Evolutionary conservation across 2,113 vertebrate species (phyloP).

Genomic region (Sorex fumeus): DNA sequence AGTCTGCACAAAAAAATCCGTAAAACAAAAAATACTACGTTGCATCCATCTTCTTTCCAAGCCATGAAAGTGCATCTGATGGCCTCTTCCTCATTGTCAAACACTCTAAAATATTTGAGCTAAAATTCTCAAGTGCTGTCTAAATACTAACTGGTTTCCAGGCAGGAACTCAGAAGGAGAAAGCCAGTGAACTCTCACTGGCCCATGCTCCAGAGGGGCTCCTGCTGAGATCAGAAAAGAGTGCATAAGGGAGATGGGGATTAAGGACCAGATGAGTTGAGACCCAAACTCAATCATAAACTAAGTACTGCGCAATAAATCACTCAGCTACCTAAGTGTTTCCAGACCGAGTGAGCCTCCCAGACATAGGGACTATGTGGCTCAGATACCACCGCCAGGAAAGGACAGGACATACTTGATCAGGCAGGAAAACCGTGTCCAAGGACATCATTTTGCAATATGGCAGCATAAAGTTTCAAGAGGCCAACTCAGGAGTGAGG

Average conservation of each 20-base stretch:
- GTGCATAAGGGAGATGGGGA: neutral
- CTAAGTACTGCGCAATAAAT: neutral
- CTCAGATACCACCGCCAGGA: neutral
- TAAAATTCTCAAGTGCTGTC: neutral
- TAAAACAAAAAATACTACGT: neutral
- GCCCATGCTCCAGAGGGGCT: neutral
- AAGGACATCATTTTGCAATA: neutral
- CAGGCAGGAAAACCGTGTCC: neutral
- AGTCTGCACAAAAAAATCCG: neutral
- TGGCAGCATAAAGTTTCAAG: neutral
- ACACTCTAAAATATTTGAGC: constrained; percentile 1
- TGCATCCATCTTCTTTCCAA: neutral
- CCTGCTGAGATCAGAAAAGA: too few relatives aligned
- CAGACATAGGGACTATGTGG: neutral
- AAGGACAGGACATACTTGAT: neutral
- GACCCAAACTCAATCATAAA: constrained; percentile 27
- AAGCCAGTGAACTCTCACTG: constrained; percentile 2
- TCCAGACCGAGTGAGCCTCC: neutral
- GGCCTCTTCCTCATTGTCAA: neutral
- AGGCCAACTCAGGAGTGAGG: neutral
- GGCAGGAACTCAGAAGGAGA: too few relatives aligned
- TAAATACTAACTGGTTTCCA: too few relatives aligned
- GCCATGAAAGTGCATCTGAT: constrained; percentile 10
- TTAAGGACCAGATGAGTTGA: constrained; percentile 20
- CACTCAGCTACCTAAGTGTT: neutral